Base-by-base conservation (phyloP, 2,888 invertebrate species). In the Eumerus sabulonum region DNA sequence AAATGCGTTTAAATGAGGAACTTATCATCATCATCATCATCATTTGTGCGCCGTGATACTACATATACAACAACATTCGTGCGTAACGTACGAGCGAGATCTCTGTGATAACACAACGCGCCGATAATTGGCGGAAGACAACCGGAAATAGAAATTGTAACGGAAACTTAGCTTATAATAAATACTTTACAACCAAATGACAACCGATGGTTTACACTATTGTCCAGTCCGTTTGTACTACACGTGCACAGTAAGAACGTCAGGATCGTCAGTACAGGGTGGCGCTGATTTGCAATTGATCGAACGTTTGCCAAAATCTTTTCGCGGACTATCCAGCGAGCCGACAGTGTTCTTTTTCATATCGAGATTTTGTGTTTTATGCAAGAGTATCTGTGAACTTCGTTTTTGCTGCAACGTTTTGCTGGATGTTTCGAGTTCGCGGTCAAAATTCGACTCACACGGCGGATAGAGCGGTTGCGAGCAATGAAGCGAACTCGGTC, bases 321-420 rank as follows among this genome's bases (percentile, higher is more conserved):
- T 94, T 81, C 92, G 92, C 38, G 91, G 90, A 85, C 88, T 89
- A 56, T 89, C 89, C 76, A 89, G 84, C 56, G 88, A 87, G 51
- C 93, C 93, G 76, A 94, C 94, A 59, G 95, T 95, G 89, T 95
- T 95, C 90, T 95, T 95, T 85, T 94, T 92, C 88, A 95, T 94
- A 87, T 95, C 95, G 57, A 94, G 93, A 88, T 95, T 95, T 87
- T 95, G 95, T 77, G 95, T 94, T 90, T 96, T 96, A 90, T 94
- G 95, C 81, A 95, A 90, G 88, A 93, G 90, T 83, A 94, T 92
- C 85, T 92, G 92, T 79, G 91, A 92, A 85, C 90, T 91, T 47
- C 92, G 89, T 84, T 91, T 92, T 50, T 87, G 87, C 0, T 84
- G 84, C 50, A 83, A 84, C 56, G 73, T 82, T 82, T 84, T 86